These are phyloP conservation scores for Labeo calbasu DNA, from an alignment of 2,797 vertebrate genomes.

Conservation along the genomic window DNA sequence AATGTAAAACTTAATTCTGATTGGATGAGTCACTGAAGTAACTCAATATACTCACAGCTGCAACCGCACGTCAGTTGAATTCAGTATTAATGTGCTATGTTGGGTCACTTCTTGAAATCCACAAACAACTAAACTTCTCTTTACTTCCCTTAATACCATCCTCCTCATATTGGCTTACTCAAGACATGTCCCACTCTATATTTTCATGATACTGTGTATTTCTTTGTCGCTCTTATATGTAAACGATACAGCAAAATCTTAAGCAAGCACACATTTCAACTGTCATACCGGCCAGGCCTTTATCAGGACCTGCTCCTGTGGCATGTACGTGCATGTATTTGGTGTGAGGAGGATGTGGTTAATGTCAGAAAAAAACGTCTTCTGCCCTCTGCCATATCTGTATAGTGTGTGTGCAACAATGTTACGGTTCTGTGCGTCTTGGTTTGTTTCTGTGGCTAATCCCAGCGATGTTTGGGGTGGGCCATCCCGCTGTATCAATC, in stretches of 20 bases:
- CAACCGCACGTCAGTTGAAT: neutral
- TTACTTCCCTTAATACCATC: neutral
- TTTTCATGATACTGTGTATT: neutral
- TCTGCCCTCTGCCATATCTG: conserved; percentile 9
- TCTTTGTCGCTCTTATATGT: neutral
- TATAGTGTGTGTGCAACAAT: neutral
- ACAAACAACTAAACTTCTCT: neutral
- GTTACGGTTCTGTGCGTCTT: conserved; percentile 12
- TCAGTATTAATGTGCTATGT: neutral
- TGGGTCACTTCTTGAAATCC: neutral
- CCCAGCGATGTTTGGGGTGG: conserved; percentile 38
- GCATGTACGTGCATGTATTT: neutral
- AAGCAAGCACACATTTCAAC: conserved; percentile 5
- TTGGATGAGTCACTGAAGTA: neutral
- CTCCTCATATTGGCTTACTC: neutral
- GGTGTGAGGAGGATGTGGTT: conserved; percentile 17
- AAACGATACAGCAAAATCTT: conserved; percentile 13
- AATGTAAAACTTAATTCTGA: neutral
- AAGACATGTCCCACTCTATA: neutral
- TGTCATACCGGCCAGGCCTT: neutral
- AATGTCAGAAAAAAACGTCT: conserved; percentile 1
- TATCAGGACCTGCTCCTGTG: neutral
- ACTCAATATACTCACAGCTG: neutral
- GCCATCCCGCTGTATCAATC: conserved; percentile 51
- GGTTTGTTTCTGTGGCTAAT: conserved; percentile 48